These are phyloP conservation scores for Listronotus oregonensis DNA, from an alignment of 1,140 invertebrate species.

Conservation along the genomic window DNA sequence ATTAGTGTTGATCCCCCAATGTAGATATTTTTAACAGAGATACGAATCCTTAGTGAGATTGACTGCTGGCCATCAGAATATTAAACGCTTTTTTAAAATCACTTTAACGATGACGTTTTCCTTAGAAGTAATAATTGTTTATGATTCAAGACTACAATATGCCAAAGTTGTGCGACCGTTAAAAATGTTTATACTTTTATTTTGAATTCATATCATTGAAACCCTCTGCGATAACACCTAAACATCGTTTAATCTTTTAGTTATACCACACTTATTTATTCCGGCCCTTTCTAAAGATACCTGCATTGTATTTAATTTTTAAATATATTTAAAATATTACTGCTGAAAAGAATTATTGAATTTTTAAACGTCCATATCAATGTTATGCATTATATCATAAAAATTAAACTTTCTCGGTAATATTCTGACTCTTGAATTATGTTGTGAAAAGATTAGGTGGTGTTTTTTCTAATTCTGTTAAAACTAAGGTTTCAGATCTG, in stretches of 20 bases:
- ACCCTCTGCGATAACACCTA: constrained; percentile 30
- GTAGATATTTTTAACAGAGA: too few species aligned
- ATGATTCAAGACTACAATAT: constrained; percentile 43
- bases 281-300: too few species aligned
- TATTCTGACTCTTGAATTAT: too few species aligned
- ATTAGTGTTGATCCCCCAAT: too few species aligned
- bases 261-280: too few species aligned
- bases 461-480: constrained; percentile 11
- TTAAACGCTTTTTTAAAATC: constrained; percentile 1
- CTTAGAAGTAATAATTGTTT: neutral
- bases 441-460: constrained; percentile 12
- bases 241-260: constrained; percentile 30
- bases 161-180: constrained; percentile 44
- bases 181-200: constrained; percentile 22
- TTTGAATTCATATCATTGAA: constrained; percentile 46
- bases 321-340: too few species aligned
- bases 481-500: constrained; percentile 26
- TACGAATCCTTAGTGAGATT: too few species aligned
- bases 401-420: too few species aligned
- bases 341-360: too few species aligned
- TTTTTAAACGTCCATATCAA: constrained; percentile 11
- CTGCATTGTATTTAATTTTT: too few species aligned
- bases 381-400: too few species aligned
- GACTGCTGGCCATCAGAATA: too few species aligned
- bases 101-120: neutral